Conservation (phyloP, 1,140 invertebrate genomes). For the Euglossa dilemma region DNA sequence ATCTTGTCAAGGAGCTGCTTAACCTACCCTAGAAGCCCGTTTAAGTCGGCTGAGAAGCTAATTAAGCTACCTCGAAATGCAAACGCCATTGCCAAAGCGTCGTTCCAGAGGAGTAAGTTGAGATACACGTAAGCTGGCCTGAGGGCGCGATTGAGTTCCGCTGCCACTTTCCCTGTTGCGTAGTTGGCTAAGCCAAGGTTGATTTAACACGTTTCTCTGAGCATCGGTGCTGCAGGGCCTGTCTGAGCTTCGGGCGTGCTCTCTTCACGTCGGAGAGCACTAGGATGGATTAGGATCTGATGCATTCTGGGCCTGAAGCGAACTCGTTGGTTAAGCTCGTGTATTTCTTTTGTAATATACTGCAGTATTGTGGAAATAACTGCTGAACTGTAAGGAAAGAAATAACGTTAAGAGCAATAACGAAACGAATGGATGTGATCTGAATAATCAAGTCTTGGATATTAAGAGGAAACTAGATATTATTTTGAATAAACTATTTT, state of each 20-base stretch:
- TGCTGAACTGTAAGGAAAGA: no score
- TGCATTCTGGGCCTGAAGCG: no score
- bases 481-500: no score
- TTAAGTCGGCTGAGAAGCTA: neutral
- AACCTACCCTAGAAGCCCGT: neutral
- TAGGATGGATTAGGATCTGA: no score
- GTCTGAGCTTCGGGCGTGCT: neutral
- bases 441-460: no score
- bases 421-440: no score
- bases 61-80: conserved; percentile 14
- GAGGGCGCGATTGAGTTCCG: neutral
- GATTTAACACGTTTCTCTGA: neutral
- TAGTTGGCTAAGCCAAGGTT: neutral
- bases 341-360: no score
- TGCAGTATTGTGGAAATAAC: no score
- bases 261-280: neutral
- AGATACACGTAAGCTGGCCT: neutral
- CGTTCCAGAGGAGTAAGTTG: neutral
- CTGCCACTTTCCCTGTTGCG: conserved; percentile 5
- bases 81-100: neutral
- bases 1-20: neutral
- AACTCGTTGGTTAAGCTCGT: no score
- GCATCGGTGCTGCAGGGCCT: neutral
- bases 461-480: no score
- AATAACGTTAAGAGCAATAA: no score